Base-by-base conservation (phyloP, 64 coral and sea anemone genomes). In the Anthopleura sola region DNA sequence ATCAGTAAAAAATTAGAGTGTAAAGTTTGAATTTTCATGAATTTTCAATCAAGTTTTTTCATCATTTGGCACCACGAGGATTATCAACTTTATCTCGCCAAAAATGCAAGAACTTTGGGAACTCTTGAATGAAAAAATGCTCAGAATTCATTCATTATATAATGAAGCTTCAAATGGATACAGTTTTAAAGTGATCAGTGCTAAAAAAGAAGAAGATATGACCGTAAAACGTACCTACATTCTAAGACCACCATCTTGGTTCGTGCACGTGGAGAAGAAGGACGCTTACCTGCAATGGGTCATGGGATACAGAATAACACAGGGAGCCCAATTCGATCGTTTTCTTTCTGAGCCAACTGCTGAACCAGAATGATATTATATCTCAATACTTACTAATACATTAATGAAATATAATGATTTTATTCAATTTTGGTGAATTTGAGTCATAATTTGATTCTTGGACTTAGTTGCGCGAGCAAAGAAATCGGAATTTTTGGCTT, bases 1-100 rank as follows among this genome's bases (percentile, higher is more conserved):
- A 89, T 89, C 81, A 89, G 88, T 57, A 89, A 89, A 89, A 89
- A 89, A 89, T 89, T 84, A 89, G 88, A 89, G 88, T 89, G 88
- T 75, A 83, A 82, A 62, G 28, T 75, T 82, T 55, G 13, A 40
- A 71, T 60, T 89, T 89, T 89, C 88, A 89, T 75, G 21, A 39
- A 10, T 75, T 38, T 57, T 89, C 62, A 69, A 89, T 55, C 21
- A 56, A 84, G 29, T 32, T 47, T 84, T 89, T 53, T 89, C 88
- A 89, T 89, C 88, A 89, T 75, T 89, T 84, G 80, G 80, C 38
- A 36, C 48, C 37, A 44, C n/a, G n/a, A n/a, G n/a, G n/a, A n/a
- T 28, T 37, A 44, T 24, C 24, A 62, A 62, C 19, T n/a, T 24
- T 21, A 3, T 62, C 29, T 71, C 12, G 10, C 14, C 2, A 71